A percentile compares a stretch with the other conserved stretches of the same genome.
These are phyloP conservation scores for Chaitophorus viminalis DNA, from an alignment of 2,888 invertebrate genomes.

Conservation along the genomic window DNA sequence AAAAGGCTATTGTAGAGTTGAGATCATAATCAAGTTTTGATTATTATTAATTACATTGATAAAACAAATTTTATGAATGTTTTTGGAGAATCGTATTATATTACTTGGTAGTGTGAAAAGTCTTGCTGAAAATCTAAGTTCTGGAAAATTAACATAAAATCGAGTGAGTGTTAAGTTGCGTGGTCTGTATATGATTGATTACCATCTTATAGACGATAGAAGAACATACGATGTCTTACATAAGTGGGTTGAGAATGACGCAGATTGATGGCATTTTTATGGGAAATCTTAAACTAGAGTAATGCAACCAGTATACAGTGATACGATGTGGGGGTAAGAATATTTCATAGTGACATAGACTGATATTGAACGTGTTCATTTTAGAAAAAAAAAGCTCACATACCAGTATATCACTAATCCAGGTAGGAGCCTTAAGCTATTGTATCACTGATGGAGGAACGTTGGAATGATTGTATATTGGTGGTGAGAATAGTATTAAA, in stretches of 20 bases:
- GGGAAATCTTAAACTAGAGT: slow-evolving; percentile 26
- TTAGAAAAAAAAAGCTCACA: neutral
- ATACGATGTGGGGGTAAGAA: neutral
- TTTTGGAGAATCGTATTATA: neutral
- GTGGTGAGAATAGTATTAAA: neutral
- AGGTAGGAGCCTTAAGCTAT: neutral
- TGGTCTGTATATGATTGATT: slow-evolving; percentile 31
- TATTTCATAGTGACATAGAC: slow-evolving; percentile 24
- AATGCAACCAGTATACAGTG: slow-evolving; percentile 3
- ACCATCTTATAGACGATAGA: neutral
- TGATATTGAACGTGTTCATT: slow-evolving; percentile 6
- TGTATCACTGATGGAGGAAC: neutral
- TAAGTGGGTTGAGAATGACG: neutral
- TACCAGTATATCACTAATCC: neutral
- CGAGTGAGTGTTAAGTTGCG: neutral
- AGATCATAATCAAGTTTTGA: neutral
- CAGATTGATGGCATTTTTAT: slow-evolving; percentile 38
- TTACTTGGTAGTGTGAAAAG: neutral
- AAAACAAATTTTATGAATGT: neutral
- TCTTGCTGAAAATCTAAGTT: neutral
- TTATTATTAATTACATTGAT: neutral
- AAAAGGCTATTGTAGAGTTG: neutral
- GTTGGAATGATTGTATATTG: neutral
- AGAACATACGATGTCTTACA: slow-evolving; percentile 7
- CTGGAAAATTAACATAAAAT: slow-evolving; percentile 16